Evolutionary conservation across 92 coral and sea anemone species (phyloP).

Genomic region (Pocillopora meandrina): DNA sequence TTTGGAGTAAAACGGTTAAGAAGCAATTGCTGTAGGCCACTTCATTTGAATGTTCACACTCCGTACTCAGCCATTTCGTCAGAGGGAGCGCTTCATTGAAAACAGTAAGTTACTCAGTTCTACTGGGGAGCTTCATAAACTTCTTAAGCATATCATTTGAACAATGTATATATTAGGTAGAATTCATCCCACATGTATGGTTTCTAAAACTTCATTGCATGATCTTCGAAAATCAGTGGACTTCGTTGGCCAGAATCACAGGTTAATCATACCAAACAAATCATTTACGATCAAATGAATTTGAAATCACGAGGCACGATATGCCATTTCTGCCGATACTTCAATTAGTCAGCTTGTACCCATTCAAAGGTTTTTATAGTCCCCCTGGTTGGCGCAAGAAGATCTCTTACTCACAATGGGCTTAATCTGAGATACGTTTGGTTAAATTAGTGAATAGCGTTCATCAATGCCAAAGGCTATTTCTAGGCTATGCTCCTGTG

Average conservation of each 20-base stretch:
- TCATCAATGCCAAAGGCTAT: not conserved
- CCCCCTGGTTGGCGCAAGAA: not conserved
- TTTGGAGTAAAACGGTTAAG: slow-evolving; percentile 13
- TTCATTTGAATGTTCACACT: not conserved
- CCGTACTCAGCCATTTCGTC: not conserved
- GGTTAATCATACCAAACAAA: not conserved
- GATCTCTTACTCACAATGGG: not conserved
- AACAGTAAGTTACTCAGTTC: not conserved
- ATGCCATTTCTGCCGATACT: slow-evolving; percentile 1
- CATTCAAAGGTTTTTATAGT: not conserved
- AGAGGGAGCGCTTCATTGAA: slow-evolving; percentile 1
- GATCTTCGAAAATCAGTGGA: not conserved
- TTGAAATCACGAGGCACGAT: not conserved
- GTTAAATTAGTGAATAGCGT: slow-evolving; percentile 1
- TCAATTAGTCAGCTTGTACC: not conserved
- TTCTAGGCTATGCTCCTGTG: not conserved
- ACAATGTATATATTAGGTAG: not conserved
- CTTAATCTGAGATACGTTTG: not conserved
- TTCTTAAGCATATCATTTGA: not conserved
- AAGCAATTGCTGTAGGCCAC: not conserved
- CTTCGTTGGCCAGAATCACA: not conserved
- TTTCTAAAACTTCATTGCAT: not conserved
- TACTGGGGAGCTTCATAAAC: not conserved
- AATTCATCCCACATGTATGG: not conserved
- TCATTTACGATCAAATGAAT: not conserved